Base-by-base conservation (phyloP, 2,888 invertebrate species). In the Tyria jacobaeae region DNA sequence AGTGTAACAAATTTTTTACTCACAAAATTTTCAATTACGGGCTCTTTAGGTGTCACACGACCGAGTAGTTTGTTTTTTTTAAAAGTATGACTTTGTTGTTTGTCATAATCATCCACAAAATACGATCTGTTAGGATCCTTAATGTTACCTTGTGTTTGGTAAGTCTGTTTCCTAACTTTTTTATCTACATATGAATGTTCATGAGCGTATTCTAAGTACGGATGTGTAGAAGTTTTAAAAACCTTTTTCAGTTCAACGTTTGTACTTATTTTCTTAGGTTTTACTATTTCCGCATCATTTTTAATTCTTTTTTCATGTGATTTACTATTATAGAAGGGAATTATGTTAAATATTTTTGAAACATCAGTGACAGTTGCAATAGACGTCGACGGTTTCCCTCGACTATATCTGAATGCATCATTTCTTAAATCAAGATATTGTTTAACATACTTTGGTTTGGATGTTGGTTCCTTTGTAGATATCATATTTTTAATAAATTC, bases 361-460 rank as follows among this genome's bases (percentile, higher is more conserved):
- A n/a, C 24, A 21, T 35, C 12, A 34, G 35, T 12, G 2, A 27
- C 7, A 17, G 12, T 39, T 39, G 27, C 5, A 27, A 2, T 25
- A 17, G 27, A 15, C 6, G 12, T 21, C 10, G 21, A 44, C 12
- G 39, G 39, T 7, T 14, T 41, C 14, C 5, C 17, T 12, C 39
- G 25, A 39, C 17, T 7, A 54, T 41, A 17, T 12, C 12, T 54
- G 3, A 27, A 12, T 12, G 27, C 10, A 14, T 10, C 4, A 25
- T 27, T 12, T 27, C 27, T 41, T 27, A n/a, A 39, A 54, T 39
- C 39, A 27, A 41, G 27, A 17, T 54, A 54, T 41, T 54, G 53
- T 27, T 54, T 12, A 14, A 54, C 39, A 54, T 41, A 54, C 14
- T 54, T 39, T 27, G 12, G 25, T 6, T 41, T 54, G 0, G 17